Conservation (phyloP, 2,113 vertebrate species). For the Chlorodrepanis virens region DNA sequence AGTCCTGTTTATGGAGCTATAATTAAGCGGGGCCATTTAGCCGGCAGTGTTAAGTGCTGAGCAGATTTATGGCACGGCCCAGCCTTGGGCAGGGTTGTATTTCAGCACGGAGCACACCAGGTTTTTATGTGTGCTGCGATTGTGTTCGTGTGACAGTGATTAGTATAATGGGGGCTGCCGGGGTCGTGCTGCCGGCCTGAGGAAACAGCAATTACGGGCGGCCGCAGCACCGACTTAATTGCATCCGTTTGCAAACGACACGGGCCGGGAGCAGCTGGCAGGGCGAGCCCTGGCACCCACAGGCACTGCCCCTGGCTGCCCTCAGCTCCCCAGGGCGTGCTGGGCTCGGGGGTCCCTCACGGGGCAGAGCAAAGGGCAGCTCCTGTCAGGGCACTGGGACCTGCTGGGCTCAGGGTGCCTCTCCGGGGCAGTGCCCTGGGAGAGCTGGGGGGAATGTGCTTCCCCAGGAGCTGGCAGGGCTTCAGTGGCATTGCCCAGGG, state of each 20-base stretch:
- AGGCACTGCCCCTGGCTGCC: fast-evolving
- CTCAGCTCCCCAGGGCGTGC: neutral
- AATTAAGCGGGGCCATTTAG: constrained; percentile 45
- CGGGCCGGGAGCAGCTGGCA: neutral
- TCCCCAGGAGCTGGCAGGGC: neutral
- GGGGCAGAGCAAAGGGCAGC: neutral
- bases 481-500: fast-evolving
- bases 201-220: constrained; percentile 8
- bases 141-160: constrained; percentile 23
- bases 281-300: fast-evolving
- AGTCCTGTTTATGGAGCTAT: constrained; percentile 15
- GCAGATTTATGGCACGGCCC: constrained; percentile 19
- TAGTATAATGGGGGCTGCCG: constrained; percentile 27
- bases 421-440: fast-evolving
- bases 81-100: neutral
- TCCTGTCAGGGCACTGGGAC: neutral
- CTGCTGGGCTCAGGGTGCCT: fast-evolving
- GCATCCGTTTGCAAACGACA: neutral
- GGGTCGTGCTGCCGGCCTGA: constrained; percentile 28
- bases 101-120: neutral
- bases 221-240: constrained; percentile 14
- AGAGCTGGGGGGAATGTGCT: fast-evolving
- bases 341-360: neutral
- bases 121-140: neutral
- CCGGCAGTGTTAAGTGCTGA: constrained; percentile 27